Evolutionary conservation across 2,797 vertebrate species (phyloP).

Genomic region (Melanotaenia trifasciata): DNA sequence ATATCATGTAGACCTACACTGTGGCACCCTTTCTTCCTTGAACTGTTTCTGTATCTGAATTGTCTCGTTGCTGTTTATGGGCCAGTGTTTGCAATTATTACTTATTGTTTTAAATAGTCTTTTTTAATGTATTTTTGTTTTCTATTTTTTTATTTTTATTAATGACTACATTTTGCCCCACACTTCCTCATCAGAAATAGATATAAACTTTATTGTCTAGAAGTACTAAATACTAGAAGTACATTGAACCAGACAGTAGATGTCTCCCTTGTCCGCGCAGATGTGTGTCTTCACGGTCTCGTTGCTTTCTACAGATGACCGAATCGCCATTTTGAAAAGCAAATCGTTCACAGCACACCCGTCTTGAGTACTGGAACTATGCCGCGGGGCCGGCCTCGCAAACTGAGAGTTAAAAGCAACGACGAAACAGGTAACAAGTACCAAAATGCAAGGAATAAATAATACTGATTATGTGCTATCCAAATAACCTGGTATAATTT

Average conservation of each 20-base stretch:
- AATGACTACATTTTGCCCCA: not conserved
- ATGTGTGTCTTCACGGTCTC: conserved; percentile 47
- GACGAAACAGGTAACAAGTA: conserved; percentile 88
- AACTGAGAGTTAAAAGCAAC: conserved; percentile 88
- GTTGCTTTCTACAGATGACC: conserved; percentile 53
- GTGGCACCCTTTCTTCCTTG: not conserved
- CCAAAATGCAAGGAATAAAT: conserved; percentile 82
- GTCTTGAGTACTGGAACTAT: conserved; percentile 88
- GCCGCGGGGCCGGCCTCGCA: conserved; percentile 97
- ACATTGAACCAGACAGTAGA: conserved; percentile 69
- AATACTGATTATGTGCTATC: conserved; percentile 67
- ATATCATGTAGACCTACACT: not conserved
- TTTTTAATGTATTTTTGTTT: not conserved
- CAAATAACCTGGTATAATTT: conserved; percentile 53
- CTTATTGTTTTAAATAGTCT: not conserved
- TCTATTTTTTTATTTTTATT: no score
- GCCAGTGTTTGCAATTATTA: not conserved
- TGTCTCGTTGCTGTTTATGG: not conserved
- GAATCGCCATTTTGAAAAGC: conserved; percentile 87
- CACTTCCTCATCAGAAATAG: not conserved
- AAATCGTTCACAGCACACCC: conserved; percentile 86
- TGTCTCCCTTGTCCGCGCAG: conserved; percentile 78
- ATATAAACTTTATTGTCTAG: not conserved
- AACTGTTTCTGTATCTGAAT: not conserved
- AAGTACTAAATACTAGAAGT: conserved; percentile 17